phyloP scores from a whole-genome alignment of 2,888 invertebrate species.

The Molorchus minor region DNA sequence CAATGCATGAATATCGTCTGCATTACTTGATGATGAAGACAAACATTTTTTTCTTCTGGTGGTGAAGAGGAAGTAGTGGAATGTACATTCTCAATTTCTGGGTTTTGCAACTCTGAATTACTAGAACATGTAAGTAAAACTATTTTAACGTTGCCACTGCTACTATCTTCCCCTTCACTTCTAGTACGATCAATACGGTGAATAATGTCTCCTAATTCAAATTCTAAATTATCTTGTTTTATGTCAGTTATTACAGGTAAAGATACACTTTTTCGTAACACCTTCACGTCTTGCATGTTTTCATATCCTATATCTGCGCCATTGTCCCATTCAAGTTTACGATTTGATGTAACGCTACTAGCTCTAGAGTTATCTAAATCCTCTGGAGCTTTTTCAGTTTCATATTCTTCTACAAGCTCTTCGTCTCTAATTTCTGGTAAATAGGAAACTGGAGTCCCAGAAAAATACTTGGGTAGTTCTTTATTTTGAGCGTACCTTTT shows the following conservation, averaged over 20 bases:
- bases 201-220: neutral
- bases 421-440: constrained; percentile 43
- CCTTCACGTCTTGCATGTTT: constrained; percentile 57
- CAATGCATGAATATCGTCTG: neutral
- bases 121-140: constrained; percentile 32
- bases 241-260: constrained; percentile 48
- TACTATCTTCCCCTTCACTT: constrained; percentile 7
- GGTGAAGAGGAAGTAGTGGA: constrained; percentile 25
- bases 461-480: constrained; percentile 75
- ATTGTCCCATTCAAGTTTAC: constrained; percentile 87
- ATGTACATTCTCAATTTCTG: constrained; percentile 5
- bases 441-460: constrained; percentile 52
- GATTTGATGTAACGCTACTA: constrained; percentile 77
- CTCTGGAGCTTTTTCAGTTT: constrained; percentile 30
- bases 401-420: constrained; percentile 22
- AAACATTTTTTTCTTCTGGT: constrained; percentile 17
- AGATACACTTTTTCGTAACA: constrained; percentile 55
- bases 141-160: constrained; percentile 29
- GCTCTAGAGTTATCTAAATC: constrained; percentile 71
- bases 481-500: constrained; percentile 73
- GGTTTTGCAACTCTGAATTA: constrained; percentile 27
- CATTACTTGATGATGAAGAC: constrained; percentile 19
- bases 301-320: constrained; percentile 85
- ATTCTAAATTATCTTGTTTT: constrained; percentile 13
- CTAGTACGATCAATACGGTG: neutral